A percentile compares a stretch with the other conserved stretches of the same genome.
phyloP scores from a whole-genome alignment of 1,140 invertebrate species.

The Orchestia grillus region DNA sequence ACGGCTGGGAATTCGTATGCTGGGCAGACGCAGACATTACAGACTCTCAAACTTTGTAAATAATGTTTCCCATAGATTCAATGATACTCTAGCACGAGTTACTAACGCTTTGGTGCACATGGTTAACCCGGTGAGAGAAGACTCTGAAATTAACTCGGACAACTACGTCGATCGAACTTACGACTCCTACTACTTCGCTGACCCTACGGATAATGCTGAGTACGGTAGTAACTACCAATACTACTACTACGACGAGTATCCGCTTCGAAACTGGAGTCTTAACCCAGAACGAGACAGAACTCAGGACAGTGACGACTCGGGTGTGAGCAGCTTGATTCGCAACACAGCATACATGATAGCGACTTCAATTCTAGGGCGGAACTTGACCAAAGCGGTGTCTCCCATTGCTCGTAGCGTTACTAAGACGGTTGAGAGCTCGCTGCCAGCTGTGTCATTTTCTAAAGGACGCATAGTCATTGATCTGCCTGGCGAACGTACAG shows the following conservation, averaged over 20 bases:
- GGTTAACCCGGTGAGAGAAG: neutral
- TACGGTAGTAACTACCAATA: constrained; percentile 24
- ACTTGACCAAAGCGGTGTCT: constrained; percentile 16
- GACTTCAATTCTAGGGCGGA: neutral
- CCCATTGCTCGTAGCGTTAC: constrained; percentile 38
- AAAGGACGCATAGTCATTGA: constrained; percentile 69
- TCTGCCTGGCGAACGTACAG: constrained; percentile 68
- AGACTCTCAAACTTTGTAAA: constrained; percentile 34
- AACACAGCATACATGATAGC: constrained; percentile 30
- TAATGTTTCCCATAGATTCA: constrained; percentile 51
- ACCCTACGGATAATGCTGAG: neutral
- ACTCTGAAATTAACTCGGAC: constrained; percentile 1
- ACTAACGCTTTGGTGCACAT: constrained; percentile 50
- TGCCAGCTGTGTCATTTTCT: constrained; percentile 61
- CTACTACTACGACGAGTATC: constrained; percentile 46
- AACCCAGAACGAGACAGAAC: constrained; percentile 26
- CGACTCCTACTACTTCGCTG: neutral
- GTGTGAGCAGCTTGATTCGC: constrained; percentile 13
- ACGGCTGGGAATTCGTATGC: neutral
- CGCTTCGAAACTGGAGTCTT: neutral
- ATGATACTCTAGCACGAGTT: constrained; percentile 40
- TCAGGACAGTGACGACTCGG: neutral
- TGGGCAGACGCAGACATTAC: neutral
- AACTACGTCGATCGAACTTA: neutral
- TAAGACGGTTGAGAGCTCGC: constrained; percentile 6